Conservation (phyloP, 2,113 vertebrate species). For the Lucifuga dentata region DNA sequence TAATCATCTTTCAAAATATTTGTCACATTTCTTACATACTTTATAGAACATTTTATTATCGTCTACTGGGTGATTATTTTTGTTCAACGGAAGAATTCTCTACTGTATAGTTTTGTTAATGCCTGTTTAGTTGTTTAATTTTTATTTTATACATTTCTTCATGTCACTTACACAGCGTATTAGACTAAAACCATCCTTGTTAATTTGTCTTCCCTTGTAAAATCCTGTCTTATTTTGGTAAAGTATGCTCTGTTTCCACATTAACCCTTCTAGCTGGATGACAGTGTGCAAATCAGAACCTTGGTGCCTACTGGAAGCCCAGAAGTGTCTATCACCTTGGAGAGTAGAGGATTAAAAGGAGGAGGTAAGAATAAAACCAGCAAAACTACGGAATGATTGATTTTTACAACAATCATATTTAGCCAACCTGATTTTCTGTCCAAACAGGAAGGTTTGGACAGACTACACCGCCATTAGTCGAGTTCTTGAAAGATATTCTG, state of each 20-base stretch:
- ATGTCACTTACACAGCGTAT: no score
- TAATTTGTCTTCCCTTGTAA: not conserved
- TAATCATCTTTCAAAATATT: no score
- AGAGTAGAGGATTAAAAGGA: conserved; percentile 91
- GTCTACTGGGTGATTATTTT: no score
- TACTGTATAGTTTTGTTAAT: no score
- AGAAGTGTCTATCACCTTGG: conserved; percentile 89
- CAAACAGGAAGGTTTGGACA: conserved; percentile 98
- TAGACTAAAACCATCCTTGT: not conserved
- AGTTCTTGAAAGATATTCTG: conserved; percentile 98
- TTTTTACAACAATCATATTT: not conserved
- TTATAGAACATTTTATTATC: no score
- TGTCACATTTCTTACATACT: no score
- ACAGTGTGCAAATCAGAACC: conserved; percentile 83
- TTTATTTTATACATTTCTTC: no score
- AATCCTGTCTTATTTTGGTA: not conserved
- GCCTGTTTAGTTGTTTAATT: no score
- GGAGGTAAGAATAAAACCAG: conserved; percentile 86
- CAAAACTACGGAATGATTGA: not conserved
- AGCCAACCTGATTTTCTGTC: conserved; percentile 35
- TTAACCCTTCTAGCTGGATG: conserved; percentile 78
- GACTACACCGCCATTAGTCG: conserved; percentile 96
- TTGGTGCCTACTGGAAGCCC: conserved; percentile 80
- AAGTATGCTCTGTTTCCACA: conserved; percentile 14
- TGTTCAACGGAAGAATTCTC: no score